Conservation (phyloP, 2,888 invertebrate species). For the Ethmia dodecea region DNA sequence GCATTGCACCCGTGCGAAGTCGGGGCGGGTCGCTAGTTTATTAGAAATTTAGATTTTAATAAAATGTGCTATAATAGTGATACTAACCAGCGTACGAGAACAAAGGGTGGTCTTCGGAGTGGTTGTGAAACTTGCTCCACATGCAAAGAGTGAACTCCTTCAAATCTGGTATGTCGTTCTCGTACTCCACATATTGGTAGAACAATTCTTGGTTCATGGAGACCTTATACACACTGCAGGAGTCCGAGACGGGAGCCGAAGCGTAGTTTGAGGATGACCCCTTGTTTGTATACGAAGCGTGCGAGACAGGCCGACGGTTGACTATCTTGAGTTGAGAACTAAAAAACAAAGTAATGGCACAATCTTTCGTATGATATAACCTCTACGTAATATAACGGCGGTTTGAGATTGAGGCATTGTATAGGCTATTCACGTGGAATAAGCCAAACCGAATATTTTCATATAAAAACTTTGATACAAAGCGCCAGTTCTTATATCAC, state of each 20-base stretch:
- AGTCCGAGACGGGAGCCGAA: conserved; percentile 52
- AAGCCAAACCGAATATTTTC: too few relatives aligned
- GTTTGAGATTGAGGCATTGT: too few relatives aligned
- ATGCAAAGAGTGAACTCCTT: conserved; percentile 90
- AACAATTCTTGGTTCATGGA: conserved; percentile 82
- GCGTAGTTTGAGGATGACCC: conserved; percentile 27
- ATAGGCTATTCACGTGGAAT: too few relatives aligned
- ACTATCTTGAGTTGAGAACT: conserved; percentile 52
- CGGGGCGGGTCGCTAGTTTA: too few relatives aligned
- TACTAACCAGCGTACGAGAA: conserved; percentile 89
- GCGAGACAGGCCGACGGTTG: conserved; percentile 47
- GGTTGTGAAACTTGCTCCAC: conserved; percentile 90
- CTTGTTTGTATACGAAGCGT: conserved; percentile 40
- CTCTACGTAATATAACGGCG: too few relatives aligned
- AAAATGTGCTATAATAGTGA: too few relatives aligned
- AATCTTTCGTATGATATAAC: too few relatives aligned
- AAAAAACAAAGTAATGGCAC: conserved; percentile 18
- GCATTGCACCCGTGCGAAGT: too few relatives aligned
- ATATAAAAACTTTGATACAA: too few relatives aligned
- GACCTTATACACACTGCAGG: conserved; percentile 83
- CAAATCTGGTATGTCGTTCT: conserved; percentile 82
- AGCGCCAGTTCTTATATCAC: too few relatives aligned
- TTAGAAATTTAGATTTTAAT: too few relatives aligned
- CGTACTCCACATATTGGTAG: conserved; percentile 86
- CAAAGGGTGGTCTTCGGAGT: conserved; percentile 88